phyloP scores from a whole-genome alignment of 2,113 vertebrate species.

The Gulo gulo region DNA sequence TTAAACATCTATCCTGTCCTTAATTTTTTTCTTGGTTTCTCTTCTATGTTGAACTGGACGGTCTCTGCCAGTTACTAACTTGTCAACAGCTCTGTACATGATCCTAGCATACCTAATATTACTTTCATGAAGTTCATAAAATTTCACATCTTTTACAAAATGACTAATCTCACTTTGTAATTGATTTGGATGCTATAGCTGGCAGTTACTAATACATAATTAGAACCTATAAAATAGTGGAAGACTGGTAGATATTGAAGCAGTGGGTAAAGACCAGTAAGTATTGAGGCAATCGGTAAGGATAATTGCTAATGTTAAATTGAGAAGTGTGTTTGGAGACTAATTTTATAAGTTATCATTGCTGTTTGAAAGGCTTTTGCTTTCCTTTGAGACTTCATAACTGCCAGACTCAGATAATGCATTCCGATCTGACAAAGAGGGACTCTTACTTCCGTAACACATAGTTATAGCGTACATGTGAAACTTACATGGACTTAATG shows the following conservation, averaged over 20 bases:
- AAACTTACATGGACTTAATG: background rate
- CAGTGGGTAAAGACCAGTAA: background rate
- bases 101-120: background rate
- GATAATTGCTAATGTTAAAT: background rate
- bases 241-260: background rate
- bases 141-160: background rate
- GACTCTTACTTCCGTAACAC: background rate
- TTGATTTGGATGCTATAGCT: background rate
- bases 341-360: background rate
- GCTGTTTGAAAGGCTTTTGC: background rate
- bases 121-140: background rate
- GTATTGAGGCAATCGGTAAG: background rate
- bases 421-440: background rate
- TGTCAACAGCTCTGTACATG: background rate
- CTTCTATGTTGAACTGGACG: background rate
- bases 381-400: background rate
- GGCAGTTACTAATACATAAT: background rate
- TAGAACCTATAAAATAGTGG: background rate
- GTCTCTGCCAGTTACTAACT: background rate
- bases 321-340: background rate
- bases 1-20: background rate
- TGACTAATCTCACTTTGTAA: background rate
- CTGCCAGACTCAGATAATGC: background rate
- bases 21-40: background rate
- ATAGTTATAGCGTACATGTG: background rate